These are phyloP conservation scores for Capitella teleta DNA, from an alignment of 1,140 invertebrate genomes.

Conservation along the genomic window DNA sequence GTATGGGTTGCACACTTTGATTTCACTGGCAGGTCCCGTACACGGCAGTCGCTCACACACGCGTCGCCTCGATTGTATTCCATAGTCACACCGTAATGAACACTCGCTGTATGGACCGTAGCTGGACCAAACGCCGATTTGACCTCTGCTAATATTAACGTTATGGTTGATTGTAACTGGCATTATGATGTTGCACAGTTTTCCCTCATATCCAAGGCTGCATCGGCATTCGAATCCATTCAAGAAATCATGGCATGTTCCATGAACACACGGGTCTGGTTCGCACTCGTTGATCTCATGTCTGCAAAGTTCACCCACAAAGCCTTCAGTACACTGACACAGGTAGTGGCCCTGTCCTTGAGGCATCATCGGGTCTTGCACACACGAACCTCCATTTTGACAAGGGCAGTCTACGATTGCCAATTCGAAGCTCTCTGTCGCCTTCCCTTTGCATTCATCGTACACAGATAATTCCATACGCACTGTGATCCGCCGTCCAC, in stretches of 20 bases:
- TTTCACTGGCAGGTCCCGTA: background rate
- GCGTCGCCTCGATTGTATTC: background rate
- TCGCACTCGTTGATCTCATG: background rate
- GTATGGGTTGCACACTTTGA: background rate
- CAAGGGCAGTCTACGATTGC: background rate
- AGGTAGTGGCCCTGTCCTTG: background rate
- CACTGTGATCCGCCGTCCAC: too few species aligned
- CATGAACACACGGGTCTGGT: background rate
- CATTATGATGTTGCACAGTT: background rate
- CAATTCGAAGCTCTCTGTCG: background rate
- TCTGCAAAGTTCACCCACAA: background rate
- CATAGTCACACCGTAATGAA: conserved; percentile 2
- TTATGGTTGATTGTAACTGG: background rate
- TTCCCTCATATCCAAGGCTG: background rate
- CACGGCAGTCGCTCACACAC: background rate
- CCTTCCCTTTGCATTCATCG: background rate
- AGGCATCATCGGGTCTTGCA: background rate
- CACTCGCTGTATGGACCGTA: background rate
- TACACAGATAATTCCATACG: background rate
- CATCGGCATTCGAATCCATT: background rate
- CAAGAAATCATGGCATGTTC: background rate
- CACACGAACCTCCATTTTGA: background rate
- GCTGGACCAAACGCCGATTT: background rate
- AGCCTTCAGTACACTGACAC: background rate
- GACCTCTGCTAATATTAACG: background rate